These are phyloP conservation scores for Rhynchopsitta pachyrhyncha DNA, from an alignment of 2,113 vertebrate species.

Conservation along the genomic window DNA sequence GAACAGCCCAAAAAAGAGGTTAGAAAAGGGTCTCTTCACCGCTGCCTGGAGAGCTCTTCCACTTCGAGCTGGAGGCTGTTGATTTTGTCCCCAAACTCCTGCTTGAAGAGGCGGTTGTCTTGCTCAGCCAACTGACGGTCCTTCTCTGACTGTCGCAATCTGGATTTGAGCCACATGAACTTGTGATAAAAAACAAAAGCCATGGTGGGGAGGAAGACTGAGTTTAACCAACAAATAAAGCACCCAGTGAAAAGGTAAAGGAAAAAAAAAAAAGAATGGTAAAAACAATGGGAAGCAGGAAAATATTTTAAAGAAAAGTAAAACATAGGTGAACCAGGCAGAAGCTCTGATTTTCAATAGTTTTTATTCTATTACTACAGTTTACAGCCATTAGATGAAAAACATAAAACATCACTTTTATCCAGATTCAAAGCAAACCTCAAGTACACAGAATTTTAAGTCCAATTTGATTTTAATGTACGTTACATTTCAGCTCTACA, in stretches of 20 bases:
- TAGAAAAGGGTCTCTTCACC: constrained; percentile 77
- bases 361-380: constrained; percentile 94
- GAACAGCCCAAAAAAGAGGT: neutral
- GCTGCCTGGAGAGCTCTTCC: constrained; percentile 86
- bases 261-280: neutral
- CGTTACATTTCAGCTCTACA: constrained; percentile 64
- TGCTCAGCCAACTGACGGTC: constrained; percentile 85
- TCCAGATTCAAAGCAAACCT: constrained; percentile 75
- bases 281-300: neutral
- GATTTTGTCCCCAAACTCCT: constrained; percentile 98
- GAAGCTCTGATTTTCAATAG: constrained; percentile 75
- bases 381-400: constrained; percentile 90
- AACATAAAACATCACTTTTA: constrained; percentile 84
- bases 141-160: constrained; percentile 90
- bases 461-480: constrained; percentile 52
- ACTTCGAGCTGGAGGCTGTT: constrained; percentile 90
- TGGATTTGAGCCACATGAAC: constrained; percentile 92
- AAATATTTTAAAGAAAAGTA: constrained; percentile 55
- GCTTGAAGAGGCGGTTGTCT: constrained; percentile 96
- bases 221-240: constrained; percentile 69
- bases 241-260: constrained; percentile 64
- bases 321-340: constrained; percentile 85
- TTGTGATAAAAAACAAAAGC: constrained; percentile 89
- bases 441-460: constrained; percentile 69
- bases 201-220: constrained; percentile 77